phyloP scores from a whole-genome alignment of 2,113 vertebrate genomes.

The Pelodiscus sinensis region DNA sequence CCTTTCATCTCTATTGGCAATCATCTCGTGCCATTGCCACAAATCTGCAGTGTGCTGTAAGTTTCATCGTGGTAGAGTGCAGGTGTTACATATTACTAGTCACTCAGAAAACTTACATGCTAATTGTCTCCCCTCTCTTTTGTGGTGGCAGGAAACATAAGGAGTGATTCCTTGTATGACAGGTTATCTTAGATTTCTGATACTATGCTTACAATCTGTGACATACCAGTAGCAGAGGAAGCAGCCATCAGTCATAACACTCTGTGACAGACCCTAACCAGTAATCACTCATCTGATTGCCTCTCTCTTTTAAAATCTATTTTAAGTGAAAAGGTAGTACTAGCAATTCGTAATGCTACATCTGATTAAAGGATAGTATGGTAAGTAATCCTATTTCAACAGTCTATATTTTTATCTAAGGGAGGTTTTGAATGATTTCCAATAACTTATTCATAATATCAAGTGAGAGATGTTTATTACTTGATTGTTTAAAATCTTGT shows the following conservation, averaged over 20 bases:
- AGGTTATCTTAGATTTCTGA: not conserved
- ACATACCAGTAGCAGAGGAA: not conserved
- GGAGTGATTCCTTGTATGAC: not conserved
- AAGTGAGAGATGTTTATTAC: slow-evolving; percentile 27
- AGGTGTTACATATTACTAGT: not conserved
- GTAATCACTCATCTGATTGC: not conserved
- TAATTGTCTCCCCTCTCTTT: not conserved
- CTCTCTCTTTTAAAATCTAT: not conserved
- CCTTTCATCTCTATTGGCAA: not conserved
- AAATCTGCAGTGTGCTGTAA: not conserved
- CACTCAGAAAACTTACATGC: not conserved
- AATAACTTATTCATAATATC: not conserved
- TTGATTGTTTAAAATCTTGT: slow-evolving; percentile 60
- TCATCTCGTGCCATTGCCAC: not conserved
- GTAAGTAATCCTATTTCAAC: slow-evolving; percentile 58
- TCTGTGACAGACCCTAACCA: not conserved
- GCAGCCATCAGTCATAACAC: not conserved
- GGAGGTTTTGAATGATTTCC: not conserved
- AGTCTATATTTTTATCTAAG: slow-evolving; percentile 6
- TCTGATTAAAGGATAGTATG: slow-evolving; percentile 13
- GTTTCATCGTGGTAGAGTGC: not conserved
- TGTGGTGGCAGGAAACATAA: not conserved
- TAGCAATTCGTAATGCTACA: not conserved
- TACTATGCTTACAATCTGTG: not conserved
- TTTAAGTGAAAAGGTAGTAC: slow-evolving; percentile 19